These are phyloP conservation scores for Sipha flava DNA, from an alignment of 1,140 invertebrate genomes.

Conservation along the genomic window DNA sequence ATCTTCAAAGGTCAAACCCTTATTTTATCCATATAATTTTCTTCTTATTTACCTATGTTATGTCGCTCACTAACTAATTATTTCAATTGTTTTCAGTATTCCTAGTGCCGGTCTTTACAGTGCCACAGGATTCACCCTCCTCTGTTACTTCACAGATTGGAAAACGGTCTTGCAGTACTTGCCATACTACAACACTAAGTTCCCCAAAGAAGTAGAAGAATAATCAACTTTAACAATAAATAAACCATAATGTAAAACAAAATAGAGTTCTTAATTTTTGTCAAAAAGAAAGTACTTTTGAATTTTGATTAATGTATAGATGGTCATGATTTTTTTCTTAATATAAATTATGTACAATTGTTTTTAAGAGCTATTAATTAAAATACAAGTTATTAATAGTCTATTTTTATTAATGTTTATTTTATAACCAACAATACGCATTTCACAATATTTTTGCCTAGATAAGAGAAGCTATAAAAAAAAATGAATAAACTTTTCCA, in stretches of 20 bases:
- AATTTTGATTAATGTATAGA: neutral
- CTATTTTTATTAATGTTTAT: neutral
- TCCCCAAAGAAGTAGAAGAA: slow-evolving; percentile 39
- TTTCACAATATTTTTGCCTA: too few relatives aligned
- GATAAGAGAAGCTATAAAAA: too few relatives aligned
- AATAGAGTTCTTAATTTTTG: neutral
- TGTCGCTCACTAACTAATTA: neutral
- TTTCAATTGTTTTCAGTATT: slow-evolving; percentile 46
- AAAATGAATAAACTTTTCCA: too few relatives aligned
- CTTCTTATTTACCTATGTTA: neutral
- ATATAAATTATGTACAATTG: neutral
- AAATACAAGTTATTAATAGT: neutral
- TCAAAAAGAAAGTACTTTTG: neutral
- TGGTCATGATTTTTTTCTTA: neutral
- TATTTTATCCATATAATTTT: neutral
- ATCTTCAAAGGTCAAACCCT: neutral
- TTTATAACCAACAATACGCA: too few relatives aligned
- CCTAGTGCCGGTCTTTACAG: slow-evolving; percentile 55
- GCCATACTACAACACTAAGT: slow-evolving; percentile 67
- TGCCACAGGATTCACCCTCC: slow-evolving; percentile 47
- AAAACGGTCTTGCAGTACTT: slow-evolving; percentile 58
- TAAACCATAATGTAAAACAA: neutral
- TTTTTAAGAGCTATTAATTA: neutral
- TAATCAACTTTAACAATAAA: too few relatives aligned
- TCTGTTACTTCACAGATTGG: slow-evolving; percentile 71